A percentile compares a stretch with the other conserved stretches of the same genome.
Evolutionary conservation across 1,140 invertebrate species (phyloP).

Genomic region (Augochlora pura): DNA sequence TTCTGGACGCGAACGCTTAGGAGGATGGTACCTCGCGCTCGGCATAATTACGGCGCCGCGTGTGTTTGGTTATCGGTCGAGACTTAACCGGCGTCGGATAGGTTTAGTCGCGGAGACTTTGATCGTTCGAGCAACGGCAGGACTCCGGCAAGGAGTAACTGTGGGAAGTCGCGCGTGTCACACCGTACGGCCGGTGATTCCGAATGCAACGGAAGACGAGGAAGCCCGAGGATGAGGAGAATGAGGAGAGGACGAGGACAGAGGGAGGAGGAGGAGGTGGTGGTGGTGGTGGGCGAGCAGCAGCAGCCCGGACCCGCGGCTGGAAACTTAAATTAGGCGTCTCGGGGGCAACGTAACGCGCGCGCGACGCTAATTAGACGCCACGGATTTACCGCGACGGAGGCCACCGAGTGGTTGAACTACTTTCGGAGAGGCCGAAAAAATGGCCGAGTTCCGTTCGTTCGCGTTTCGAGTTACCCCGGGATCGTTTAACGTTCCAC

Average conservation of each 20-base stretch:
- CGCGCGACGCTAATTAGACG: conserved; percentile 44
- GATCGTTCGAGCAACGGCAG: not conserved
- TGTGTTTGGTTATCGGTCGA: too few relatives aligned
- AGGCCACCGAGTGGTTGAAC: conserved; percentile 24
- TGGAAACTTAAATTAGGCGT: conserved; percentile 47
- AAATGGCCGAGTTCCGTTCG: conserved; percentile 23
- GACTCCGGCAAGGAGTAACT: not conserved
- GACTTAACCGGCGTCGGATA: too few relatives aligned
- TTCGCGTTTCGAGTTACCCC: not conserved
- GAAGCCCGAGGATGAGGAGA: not conserved
- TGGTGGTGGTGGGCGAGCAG: too few relatives aligned
- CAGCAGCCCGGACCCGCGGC: not conserved
- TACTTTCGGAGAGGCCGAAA: conserved; percentile 21
- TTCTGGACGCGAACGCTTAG: too few relatives aligned
- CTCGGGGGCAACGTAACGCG: conserved; percentile 26
- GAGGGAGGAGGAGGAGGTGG: too few relatives aligned
- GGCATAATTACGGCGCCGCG: not conserved
- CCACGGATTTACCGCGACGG: conserved; percentile 26
- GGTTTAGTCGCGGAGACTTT: conserved; percentile 7
- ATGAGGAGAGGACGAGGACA: too few relatives aligned
- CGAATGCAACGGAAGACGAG: not conserved
- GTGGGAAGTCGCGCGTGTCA: conserved; percentile 23
- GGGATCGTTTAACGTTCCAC: conserved; percentile 1
- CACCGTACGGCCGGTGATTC: not conserved
- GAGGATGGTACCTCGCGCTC: not conserved